Conservation (phyloP, 1,140 invertebrate genomes). For the Drosophila mojavensis region DNA sequence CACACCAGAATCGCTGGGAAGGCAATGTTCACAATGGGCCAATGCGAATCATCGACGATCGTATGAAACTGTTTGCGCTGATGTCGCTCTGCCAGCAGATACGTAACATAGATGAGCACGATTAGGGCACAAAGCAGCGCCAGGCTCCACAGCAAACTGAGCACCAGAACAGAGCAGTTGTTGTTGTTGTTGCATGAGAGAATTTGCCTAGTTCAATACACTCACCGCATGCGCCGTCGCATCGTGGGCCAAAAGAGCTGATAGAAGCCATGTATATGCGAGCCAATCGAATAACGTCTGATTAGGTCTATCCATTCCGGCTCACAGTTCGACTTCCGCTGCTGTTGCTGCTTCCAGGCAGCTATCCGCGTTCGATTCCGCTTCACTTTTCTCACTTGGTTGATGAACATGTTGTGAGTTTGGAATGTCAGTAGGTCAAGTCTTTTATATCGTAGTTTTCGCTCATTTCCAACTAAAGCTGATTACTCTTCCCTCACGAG, state of each 20-base stretch:
- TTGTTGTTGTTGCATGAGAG: background rate
- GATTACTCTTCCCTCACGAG: background rate
- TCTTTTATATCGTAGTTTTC: slow-evolving; percentile 43
- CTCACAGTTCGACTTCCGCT: background rate
- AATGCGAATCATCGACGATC: slow-evolving; percentile 48
- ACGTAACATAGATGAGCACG: slow-evolving; percentile 56
- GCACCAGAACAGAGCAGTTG: background rate
- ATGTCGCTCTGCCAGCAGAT: slow-evolving; percentile 52
- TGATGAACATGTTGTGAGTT: slow-evolving; percentile 36
- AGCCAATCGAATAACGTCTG: slow-evolving; percentile 39
- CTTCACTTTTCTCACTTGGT: slow-evolving; percentile 8
- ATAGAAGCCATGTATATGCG: slow-evolving; percentile 66
- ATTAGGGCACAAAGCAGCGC: slow-evolving; percentile 53
- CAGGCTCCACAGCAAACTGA: slow-evolving; percentile 37
- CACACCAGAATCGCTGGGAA: slow-evolving; percentile 76
- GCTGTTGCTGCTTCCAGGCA: slow-evolving; percentile 18
- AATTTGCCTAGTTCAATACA: fast-evolving
- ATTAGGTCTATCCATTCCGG: slow-evolving; percentile 49
- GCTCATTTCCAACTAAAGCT: background rate
- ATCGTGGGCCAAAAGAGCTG: slow-evolving; percentile 59
- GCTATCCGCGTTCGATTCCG: background rate
- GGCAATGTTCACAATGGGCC: slow-evolving; percentile 59
- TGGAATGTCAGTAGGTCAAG: background rate
- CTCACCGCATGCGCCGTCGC: slow-evolving; percentile 65
- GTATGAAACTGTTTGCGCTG: slow-evolving; percentile 63